These are phyloP conservation scores for Andrena marginata DNA, from an alignment of 2,888 invertebrate genomes.

Conservation along the genomic window DNA sequence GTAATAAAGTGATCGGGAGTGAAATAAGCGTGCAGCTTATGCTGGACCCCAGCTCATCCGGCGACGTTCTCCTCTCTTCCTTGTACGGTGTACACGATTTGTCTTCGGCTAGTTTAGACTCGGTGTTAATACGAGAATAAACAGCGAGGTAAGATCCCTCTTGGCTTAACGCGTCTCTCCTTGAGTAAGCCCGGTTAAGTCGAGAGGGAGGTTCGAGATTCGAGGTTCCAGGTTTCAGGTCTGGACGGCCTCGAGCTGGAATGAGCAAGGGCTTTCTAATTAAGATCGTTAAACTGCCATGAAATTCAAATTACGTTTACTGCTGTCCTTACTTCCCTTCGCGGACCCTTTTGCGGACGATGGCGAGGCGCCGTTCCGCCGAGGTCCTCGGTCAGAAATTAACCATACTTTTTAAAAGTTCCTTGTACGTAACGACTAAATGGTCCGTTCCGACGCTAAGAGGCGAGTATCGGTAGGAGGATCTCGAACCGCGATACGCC, in stretches of 20 bases:
- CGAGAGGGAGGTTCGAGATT: conserved; percentile 76
- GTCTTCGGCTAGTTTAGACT: conserved; percentile 77
- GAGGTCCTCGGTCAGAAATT: conserved; percentile 58
- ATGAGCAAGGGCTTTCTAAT: conserved; percentile 81
- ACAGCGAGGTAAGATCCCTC: conserved; percentile 78
- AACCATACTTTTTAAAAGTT: conserved; percentile 54
- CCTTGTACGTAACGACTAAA: not conserved
- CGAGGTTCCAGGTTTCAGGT: conserved; percentile 73
- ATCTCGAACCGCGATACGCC: not conserved
- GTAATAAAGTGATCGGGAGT: conserved; percentile 24
- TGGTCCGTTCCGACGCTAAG: not conserved
- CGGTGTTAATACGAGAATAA: conserved; percentile 82
- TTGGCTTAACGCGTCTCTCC: conserved; percentile 77
- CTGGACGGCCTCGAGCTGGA: conserved; percentile 72
- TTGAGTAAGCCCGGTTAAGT: conserved; percentile 78
- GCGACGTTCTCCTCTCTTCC: conserved; percentile 52
- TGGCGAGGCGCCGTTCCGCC: conserved; percentile 49
- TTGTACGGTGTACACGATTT: conserved; percentile 74
- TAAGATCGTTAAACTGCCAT: conserved; percentile 84
- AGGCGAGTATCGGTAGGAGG: not conserved
- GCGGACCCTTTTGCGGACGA: conserved; percentile 72
- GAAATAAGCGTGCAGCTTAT: conserved; percentile 52
- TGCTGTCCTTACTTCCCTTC: conserved; percentile 74
- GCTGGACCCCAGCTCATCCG: conserved; percentile 54
- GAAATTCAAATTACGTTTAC: conserved; percentile 84